Evolutionary conservation across 30 jellyfish, hydroid and myxozoan species (phyloP).

Genomic region (Aurelia aurita): DNA sequence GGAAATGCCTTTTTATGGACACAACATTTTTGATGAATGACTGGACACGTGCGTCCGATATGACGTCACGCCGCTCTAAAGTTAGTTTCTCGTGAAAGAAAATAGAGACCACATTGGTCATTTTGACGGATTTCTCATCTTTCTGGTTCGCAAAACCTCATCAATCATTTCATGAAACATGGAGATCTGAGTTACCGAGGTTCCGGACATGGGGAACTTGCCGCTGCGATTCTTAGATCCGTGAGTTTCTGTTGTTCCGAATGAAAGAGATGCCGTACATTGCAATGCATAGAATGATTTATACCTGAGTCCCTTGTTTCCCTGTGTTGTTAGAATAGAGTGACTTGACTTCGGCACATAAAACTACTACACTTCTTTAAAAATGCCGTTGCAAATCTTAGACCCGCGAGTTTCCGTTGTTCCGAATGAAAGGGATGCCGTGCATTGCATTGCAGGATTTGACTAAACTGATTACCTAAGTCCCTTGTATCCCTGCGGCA

Average conservation of each 20-base stretch:
- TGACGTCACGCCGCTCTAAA: slow-evolving; percentile 11
- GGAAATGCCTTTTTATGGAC: slow-evolving; percentile 22
- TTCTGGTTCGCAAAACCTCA: slow-evolving; percentile 15
- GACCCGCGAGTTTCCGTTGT: neutral
- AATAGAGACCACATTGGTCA: slow-evolving; percentile 50
- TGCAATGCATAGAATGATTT: no score
- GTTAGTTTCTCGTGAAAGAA: slow-evolving; percentile 11
- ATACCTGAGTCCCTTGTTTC: no score
- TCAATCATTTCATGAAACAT: slow-evolving; percentile 48
- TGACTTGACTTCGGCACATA: no score
- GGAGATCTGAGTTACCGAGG: slow-evolving; percentile 45
- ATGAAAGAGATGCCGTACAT: neutral
- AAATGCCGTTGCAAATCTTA: no score
- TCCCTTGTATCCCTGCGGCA: no score
- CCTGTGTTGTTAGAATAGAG: neutral
- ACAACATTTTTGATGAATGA: slow-evolving; percentile 28
- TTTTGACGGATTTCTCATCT: slow-evolving; percentile 49
- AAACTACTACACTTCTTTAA: no score
- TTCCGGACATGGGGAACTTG: slow-evolving; percentile 36
- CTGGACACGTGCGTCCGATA: slow-evolving; percentile 17
- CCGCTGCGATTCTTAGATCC: slow-evolving; percentile 26
- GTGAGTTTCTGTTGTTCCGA: neutral
- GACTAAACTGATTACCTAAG: no score
- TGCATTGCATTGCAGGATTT: no score
- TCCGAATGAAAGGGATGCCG: neutral